phyloP scores from a whole-genome alignment of 2,113 vertebrate genomes.

The Sardina pilchardus region DNA sequence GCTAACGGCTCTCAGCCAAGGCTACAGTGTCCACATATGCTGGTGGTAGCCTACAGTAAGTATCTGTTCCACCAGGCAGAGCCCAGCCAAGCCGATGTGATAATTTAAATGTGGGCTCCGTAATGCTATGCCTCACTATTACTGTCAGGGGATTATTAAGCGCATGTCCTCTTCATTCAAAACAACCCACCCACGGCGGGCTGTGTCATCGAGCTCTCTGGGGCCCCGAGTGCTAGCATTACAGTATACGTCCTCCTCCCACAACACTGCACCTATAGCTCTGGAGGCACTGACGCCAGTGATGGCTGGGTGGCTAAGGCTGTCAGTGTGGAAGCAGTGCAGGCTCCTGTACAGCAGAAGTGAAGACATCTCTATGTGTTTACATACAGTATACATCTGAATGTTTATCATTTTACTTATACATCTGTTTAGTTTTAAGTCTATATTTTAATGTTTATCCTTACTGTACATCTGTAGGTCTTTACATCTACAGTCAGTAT shows the following conservation, averaged over 20 bases:
- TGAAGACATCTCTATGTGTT: background rate
- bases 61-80: background rate
- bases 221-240: background rate
- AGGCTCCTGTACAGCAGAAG: background rate
- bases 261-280: background rate
- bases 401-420: too few relatives aligned
- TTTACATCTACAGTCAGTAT: too few relatives aligned
- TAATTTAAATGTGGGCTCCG: constrained; percentile 18
- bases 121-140: constrained; percentile 1
- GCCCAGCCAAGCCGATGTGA: constrained; percentile 9
- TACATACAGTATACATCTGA: background rate
- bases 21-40: background rate
- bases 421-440: too few relatives aligned
- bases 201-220: background rate
- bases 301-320: background rate
- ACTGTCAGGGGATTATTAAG: constrained; percentile 16
- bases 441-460: too few relatives aligned
- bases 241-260: background rate
- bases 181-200: constrained; percentile 10
- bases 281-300: background rate
- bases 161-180: constrained; percentile 8
- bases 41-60: background rate
- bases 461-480: too few relatives aligned
- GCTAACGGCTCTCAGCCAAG: background rate
- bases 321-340: background rate